A percentile compares a stretch with the other conserved stretches of the same genome.
Evolutionary conservation across 92 coral and sea anemone species (phyloP).

Genomic region (Palythoa grandis): DNA sequence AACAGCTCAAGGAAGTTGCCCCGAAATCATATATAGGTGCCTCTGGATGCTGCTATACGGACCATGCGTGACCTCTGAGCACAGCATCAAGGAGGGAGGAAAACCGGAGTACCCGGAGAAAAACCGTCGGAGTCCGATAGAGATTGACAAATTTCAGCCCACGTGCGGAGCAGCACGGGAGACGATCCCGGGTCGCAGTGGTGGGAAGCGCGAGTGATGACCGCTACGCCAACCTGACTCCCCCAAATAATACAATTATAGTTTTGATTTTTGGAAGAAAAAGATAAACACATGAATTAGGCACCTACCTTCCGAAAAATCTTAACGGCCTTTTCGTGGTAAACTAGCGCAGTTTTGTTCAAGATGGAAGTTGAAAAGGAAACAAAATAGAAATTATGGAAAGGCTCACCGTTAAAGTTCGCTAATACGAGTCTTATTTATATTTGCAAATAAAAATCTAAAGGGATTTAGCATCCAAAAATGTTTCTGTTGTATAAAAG

Average conservation of each 20-base stretch:
- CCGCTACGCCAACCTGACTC: too few species aligned
- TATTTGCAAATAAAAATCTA: neutral
- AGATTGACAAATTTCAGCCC: too few species aligned
- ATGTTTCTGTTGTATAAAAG: neutral
- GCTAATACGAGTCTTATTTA: conserved; percentile 3
- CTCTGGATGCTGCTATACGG: too few species aligned
- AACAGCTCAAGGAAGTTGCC: too few species aligned
- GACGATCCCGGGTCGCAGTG: too few species aligned
- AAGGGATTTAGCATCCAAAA: neutral
- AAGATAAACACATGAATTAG: conserved; percentile 14
- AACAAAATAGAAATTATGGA: conserved; percentile 7
- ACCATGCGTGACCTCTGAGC: too few species aligned
- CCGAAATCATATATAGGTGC: too few species aligned
- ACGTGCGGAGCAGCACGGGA: too few species aligned
- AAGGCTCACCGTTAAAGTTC: conserved; percentile 3
- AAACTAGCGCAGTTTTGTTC: conserved; percentile 7
- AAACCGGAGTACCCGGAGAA: too few species aligned
- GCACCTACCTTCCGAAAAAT: conserved; percentile 3
- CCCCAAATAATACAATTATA: neutral
- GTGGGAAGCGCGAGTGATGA: too few species aligned
- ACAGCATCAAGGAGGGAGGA: too few species aligned
- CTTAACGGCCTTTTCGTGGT: neutral
- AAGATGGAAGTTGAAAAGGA: conserved; percentile 4
- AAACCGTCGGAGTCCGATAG: too few species aligned
- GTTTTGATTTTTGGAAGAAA: conserved; percentile 4